Evolutionary conservation across 2,888 invertebrate species (phyloP).

Genomic region (Hetaerina titia): DNA sequence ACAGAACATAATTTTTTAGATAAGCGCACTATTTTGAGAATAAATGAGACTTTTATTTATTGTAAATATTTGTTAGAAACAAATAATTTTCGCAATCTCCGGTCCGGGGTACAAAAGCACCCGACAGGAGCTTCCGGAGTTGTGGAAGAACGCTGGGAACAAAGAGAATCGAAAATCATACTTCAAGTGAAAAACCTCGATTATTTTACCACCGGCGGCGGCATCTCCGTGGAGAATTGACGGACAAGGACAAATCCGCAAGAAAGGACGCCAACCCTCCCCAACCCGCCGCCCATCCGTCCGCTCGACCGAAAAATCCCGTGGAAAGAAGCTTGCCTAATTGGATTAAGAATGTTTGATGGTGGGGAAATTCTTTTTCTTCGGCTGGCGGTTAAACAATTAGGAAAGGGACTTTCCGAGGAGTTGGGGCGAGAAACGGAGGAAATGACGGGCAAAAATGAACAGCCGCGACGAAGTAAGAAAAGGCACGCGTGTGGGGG

Average conservation of each 20-base stretch:
- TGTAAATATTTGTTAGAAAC: too few relatives aligned
- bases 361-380: background rate
- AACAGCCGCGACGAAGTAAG: background rate
- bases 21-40: too few relatives aligned
- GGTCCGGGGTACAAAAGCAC: background rate
- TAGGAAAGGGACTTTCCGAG: background rate
- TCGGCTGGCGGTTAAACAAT: background rate
- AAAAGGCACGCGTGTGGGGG: background rate
- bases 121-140: background rate
- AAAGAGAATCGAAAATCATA: background rate
- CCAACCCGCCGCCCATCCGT: background rate
- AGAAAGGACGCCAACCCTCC: background rate
- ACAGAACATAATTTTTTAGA: too few relatives aligned
- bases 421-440: background rate
- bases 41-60: too few relatives aligned
- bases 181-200: background rate
- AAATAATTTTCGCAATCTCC: too few relatives aligned
- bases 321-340: background rate
- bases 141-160: background rate
- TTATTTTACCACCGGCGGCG: background rate
- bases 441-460: too few relatives aligned
- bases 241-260: background rate
- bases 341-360: conserved; percentile 32
- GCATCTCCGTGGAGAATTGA: background rate
- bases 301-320: conserved; percentile 15